Conservation (phyloP, 2,888 invertebrate species). For the Agelastica alni region DNA sequence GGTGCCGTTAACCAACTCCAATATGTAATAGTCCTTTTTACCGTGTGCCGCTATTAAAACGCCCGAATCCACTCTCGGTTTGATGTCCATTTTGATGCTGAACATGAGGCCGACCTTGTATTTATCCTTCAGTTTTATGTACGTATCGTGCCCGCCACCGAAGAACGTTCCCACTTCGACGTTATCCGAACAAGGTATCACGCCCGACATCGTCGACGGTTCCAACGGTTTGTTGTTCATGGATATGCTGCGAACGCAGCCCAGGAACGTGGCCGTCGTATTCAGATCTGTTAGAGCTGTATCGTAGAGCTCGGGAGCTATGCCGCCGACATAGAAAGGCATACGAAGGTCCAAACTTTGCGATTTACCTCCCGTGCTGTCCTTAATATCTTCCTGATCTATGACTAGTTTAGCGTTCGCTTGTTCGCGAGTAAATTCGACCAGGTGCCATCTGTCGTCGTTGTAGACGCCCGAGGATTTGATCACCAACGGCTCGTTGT, state of each 20-base stretch:
- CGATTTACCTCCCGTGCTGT: slow-evolving; percentile 52
- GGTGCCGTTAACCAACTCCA: slow-evolving; percentile 87
- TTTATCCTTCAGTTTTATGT: slow-evolving; percentile 69
- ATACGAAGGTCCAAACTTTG: slow-evolving; percentile 59
- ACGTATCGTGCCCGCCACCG: slow-evolving; percentile 72
- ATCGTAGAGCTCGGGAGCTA: slow-evolving; percentile 60
- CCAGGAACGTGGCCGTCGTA: slow-evolving; percentile 72
- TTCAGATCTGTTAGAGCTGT: slow-evolving; percentile 50
- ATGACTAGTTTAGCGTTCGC: slow-evolving; percentile 70
- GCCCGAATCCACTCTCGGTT: slow-evolving; percentile 83
- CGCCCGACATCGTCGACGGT: slow-evolving; percentile 64
- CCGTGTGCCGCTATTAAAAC: slow-evolving; percentile 86
- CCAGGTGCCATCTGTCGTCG: slow-evolving; percentile 80
- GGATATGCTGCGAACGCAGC: slow-evolving; percentile 79
- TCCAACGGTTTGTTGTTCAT: slow-evolving; percentile 71
- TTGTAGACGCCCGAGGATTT: slow-evolving; percentile 64
- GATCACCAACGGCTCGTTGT: slow-evolving; percentile 61
- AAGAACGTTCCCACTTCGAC: slow-evolving; percentile 86
- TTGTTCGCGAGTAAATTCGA: slow-evolving; percentile 67
- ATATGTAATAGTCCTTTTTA: slow-evolving; percentile 77
- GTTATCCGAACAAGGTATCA: slow-evolving; percentile 78
- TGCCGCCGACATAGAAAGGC: slow-evolving; percentile 83
- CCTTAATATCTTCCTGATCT: slow-evolving; percentile 60
- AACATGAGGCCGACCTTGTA: slow-evolving; percentile 81
- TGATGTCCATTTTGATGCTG: slow-evolving; percentile 82